These are phyloP conservation scores for Rotaria socialis DNA, from an alignment of 2,888 invertebrate species.

Conservation along the genomic window DNA sequence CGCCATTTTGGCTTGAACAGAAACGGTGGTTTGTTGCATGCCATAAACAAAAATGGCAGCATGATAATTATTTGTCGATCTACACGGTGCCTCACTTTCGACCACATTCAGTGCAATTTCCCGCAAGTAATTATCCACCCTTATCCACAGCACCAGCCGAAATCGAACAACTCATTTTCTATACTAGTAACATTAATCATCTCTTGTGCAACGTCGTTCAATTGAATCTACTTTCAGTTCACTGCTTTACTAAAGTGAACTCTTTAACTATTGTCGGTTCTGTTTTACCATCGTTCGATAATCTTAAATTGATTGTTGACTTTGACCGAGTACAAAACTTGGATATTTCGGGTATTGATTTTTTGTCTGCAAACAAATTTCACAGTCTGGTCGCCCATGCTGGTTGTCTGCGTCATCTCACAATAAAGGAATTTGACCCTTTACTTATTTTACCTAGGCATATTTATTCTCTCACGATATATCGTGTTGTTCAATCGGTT, in stretches of 20 bases:
- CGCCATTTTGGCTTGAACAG: neutral
- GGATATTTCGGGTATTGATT: neutral
- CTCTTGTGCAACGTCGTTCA: neutral
- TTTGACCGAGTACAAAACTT: neutral
- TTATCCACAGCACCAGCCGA: neutral
- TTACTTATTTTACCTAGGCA: neutral
- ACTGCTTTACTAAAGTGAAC: neutral
- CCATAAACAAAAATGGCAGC: neutral
- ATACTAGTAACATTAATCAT: neutral
- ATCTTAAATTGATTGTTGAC: neutral
- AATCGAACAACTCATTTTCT: neutral
- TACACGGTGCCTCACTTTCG: neutral
- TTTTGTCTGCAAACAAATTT: neutral
- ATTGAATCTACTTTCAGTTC: too few species aligned
- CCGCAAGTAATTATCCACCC: neutral
- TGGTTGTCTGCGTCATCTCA: neutral
- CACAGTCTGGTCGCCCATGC: neutral
- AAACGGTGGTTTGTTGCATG: neutral
- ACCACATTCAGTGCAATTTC: neutral
- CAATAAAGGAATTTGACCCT: neutral
- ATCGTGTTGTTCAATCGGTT: neutral
- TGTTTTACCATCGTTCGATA: neutral
- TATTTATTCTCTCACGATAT: neutral
- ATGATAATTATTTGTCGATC: neutral
- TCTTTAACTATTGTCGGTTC: neutral